These are phyloP conservation scores for Spea multiplicata DNA, from an alignment of 2,113 vertebrate genomes.

Conservation along the genomic window DNA sequence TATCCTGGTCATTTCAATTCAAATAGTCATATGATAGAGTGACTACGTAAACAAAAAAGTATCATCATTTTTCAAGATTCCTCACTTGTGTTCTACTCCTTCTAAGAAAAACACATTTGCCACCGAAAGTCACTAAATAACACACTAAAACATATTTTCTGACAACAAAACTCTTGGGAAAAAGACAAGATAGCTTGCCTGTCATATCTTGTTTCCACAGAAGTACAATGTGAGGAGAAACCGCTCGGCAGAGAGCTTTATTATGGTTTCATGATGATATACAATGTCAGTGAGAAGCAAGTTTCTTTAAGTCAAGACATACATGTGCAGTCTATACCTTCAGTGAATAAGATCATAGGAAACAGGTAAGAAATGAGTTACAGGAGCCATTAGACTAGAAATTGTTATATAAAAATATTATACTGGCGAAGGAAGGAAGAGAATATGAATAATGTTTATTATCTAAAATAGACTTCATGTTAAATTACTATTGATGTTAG, in stretches of 20 bases:
- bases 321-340: not conserved
- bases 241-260: not conserved
- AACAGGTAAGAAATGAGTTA: not conserved
- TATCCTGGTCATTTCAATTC: not conserved
- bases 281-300: not conserved
- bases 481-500: too few species aligned
- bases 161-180: slow-evolving; percentile 37
- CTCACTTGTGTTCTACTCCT: slow-evolving; percentile 25
- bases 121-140: slow-evolving; percentile 40
- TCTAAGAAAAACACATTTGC: slow-evolving; percentile 26
- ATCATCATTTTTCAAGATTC: slow-evolving; percentile 19
- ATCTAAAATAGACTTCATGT: too few species aligned
- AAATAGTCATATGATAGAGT: slow-evolving; percentile 9
- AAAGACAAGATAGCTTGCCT: slow-evolving; percentile 11
- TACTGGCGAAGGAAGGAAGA: not conserved
- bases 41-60: slow-evolving; percentile 9
- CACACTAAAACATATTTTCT: slow-evolving; percentile 35
- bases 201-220: slow-evolving; percentile 29
- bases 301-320: not conserved
- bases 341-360: not conserved
- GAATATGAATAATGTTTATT: not conserved
- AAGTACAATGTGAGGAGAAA: not conserved
- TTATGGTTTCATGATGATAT: not conserved
- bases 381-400: not conserved
- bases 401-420: not conserved